These are phyloP conservation scores for Carcinoscorpius rotundicauda DNA, from an alignment of 1,140 invertebrate species.

Conservation along the genomic window DNA sequence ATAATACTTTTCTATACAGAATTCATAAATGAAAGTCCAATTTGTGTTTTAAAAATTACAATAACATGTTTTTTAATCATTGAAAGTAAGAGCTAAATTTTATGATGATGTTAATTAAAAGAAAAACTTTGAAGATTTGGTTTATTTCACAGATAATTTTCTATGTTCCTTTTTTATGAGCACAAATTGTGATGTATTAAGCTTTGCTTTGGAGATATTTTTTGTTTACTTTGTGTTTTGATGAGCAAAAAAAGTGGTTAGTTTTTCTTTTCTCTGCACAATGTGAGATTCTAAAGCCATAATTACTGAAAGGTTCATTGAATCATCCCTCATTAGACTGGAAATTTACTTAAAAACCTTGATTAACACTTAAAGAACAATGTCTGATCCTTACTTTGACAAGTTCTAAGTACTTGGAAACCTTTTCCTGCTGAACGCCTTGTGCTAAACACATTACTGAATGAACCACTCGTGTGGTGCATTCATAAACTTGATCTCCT, in stretches of 20 bases:
- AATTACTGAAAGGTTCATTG: background rate
- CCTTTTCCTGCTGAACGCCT: constrained; percentile 59
- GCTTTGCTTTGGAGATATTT: background rate
- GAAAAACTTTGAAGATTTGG: no score
- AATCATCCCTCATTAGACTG: background rate
- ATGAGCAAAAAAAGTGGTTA: background rate
- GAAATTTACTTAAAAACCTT: constrained; percentile 1
- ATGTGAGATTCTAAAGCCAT: background rate
- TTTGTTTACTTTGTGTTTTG: background rate
- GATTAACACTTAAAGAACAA: no score
- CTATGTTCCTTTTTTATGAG: no score
- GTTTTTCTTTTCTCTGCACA: background rate
- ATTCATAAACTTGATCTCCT: constrained; percentile 76
- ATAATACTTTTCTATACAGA: background rate
- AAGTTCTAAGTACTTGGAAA: constrained; percentile 60
- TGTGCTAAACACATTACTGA: constrained; percentile 76
- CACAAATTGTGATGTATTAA: background rate
- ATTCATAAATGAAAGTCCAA: background rate
- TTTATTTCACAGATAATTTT: no score
- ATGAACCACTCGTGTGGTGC: constrained; percentile 77
- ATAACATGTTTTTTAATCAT: no score
- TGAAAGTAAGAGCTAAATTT: no score
- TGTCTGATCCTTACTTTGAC: constrained; percentile 43
- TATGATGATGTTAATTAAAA: no score
- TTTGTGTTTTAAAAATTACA: background rate